phyloP scores from a whole-genome alignment of 2,113 vertebrate genomes.

The Microcebus lehilahytsara region DNA sequence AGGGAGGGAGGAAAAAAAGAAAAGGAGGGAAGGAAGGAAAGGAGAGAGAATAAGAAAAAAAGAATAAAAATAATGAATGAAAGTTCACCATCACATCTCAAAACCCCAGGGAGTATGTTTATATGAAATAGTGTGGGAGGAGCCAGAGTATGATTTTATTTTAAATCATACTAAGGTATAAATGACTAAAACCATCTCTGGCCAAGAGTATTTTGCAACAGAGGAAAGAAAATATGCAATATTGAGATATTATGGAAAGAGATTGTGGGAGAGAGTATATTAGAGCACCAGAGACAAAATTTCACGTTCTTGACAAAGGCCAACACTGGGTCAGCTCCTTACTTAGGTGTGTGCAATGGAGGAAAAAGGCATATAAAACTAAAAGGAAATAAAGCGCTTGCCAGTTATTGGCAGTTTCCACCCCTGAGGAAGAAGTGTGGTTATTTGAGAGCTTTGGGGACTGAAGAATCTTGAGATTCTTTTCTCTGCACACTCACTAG shows the following conservation, averaged over 20 bases:
- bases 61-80: no score
- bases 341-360: not conserved
- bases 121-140: not conserved
- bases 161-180: not conserved
- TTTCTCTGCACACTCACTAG: not conserved
- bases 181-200: not conserved
- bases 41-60: rapidly evolving
- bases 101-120: not conserved
- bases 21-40: not conserved
- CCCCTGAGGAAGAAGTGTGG: not conserved
- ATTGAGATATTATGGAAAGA: not conserved
- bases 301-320: not conserved
- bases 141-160: not conserved
- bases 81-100: not conserved
- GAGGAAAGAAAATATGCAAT: not conserved
- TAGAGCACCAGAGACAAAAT: not conserved
- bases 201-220: not conserved
- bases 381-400: not conserved
- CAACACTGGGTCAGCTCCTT: not conserved
- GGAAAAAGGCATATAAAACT: not conserved
- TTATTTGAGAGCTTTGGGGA: not conserved
- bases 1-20: not conserved
- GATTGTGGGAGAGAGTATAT: not conserved
- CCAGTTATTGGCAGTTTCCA: not conserved
- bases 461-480: not conserved